Percentiles rank a stretch among this genome's conserved stretches.
These are phyloP conservation scores for Thinocorus orbignyianus DNA, from an alignment of 2,113 vertebrate species.

Conservation along the genomic window DNA sequence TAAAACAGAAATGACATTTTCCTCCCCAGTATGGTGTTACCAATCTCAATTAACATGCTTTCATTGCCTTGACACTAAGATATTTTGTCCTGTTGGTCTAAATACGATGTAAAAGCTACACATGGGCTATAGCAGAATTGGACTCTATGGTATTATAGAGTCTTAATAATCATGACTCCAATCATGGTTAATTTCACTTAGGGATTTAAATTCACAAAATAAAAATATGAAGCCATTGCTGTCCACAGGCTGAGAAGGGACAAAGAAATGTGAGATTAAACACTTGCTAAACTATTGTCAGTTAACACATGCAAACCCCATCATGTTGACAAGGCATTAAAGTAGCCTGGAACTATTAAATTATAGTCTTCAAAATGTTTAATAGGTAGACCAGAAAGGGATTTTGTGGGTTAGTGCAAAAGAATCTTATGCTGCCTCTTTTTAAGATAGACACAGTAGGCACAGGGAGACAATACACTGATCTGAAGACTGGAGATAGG, in stretches of 20 bases:
- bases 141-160: background rate
- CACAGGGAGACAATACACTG: background rate
- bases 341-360: background rate
- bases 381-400: background rate
- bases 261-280: background rate
- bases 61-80: background rate
- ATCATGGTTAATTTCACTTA: background rate
- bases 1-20: background rate
- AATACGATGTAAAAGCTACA: background rate
- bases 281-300: background rate
- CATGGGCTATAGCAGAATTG: background rate
- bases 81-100: conserved; percentile 5
- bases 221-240: background rate
- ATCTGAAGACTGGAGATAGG: background rate
- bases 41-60: background rate
- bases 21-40: background rate
- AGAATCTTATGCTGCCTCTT: background rate
- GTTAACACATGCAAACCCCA: background rate
- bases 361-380: background rate
- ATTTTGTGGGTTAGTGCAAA: background rate
- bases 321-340: background rate
- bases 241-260: background rate
- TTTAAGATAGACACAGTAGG: background rate
- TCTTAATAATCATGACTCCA: background rate
- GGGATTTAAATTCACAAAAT: background rate